phyloP scores from a whole-genome alignment of 2,797 vertebrate genomes.

The Anabas testudineus region DNA sequence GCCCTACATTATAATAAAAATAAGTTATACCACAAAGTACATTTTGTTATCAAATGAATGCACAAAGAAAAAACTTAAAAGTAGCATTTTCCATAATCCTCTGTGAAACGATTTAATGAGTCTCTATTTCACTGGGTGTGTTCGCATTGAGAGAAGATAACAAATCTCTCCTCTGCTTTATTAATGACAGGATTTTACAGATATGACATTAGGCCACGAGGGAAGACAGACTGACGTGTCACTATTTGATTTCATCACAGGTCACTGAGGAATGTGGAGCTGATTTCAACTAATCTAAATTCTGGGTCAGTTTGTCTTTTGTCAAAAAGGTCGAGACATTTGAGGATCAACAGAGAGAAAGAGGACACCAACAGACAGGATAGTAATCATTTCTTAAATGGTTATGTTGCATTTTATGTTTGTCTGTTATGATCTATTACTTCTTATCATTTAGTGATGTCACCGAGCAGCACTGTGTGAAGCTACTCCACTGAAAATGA shows the following conservation, averaged over 20 bases:
- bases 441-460: slow-evolving; percentile 28
- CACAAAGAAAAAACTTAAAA: neutral
- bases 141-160: slow-evolving; percentile 52
- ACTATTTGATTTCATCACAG: slow-evolving; percentile 80
- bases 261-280: neutral
- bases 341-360: neutral
- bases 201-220: slow-evolving; percentile 49
- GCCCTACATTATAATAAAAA: neutral
- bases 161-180: slow-evolving; percentile 29
- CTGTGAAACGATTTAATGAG: slow-evolving; percentile 43
- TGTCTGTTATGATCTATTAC: neutral
- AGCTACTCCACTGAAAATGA: slow-evolving; percentile 4
- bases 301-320: neutral
- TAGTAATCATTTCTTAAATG: neutral
- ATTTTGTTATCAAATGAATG: neutral
- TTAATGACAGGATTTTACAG: slow-evolving; percentile 35
- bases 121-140: slow-evolving; percentile 57
- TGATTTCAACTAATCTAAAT: slow-evolving; percentile 16
- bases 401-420: neutral
- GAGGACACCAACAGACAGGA: neutral
- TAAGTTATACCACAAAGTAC: neutral
- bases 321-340: neutral
- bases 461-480: slow-evolving; percentile 1
- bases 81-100: neutral
- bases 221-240: slow-evolving; percentile 86